phyloP scores from a whole-genome alignment of 2,888 invertebrate genomes.

The Hanleya hanleyi region DNA sequence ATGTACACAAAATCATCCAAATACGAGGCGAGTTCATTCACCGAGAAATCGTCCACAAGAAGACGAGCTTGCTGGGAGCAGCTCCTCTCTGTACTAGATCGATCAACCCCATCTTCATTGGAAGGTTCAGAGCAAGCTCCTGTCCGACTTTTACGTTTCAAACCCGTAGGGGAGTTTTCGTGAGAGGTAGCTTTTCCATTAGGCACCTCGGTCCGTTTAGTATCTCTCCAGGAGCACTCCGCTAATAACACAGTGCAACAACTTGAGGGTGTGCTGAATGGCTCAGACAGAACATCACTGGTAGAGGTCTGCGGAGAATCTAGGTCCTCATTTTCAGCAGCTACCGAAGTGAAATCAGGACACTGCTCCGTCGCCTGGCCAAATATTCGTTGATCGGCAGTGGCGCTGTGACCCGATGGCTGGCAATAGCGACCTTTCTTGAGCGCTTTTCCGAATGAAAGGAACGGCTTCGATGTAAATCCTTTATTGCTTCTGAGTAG shows the following conservation, averaged over 20 bases:
- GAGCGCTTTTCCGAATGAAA: conserved; percentile 9
- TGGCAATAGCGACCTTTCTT: neutral
- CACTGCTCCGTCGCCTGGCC: conserved; percentile 8
- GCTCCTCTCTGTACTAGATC: conserved; percentile 31
- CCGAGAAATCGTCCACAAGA: conserved; percentile 84
- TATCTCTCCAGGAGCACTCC: neutral
- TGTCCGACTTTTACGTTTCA: neutral
- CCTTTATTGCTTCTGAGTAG: conserved; percentile 44
- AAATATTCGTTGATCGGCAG: no score
- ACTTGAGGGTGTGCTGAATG: neutral
- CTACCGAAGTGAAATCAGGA: conserved; percentile 5
- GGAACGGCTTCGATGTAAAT: neutral
- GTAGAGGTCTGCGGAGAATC: neutral
- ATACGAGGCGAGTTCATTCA: conserved; percentile 95
- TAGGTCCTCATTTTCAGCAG: neutral
- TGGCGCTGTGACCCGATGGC: neutral
- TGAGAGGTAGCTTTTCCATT: neutral
- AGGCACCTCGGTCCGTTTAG: neutral
- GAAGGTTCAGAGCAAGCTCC: neutral
- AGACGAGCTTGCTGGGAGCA: conserved; percentile 87
- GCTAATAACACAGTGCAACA: neutral
- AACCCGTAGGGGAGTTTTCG: neutral
- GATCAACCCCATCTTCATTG: no score
- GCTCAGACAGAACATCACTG: neutral
- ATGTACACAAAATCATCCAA: conserved; percentile 97